Evolutionary conservation across 2,113 vertebrate species (phyloP).

Genomic region (Gambusia holbrooki): DNA sequence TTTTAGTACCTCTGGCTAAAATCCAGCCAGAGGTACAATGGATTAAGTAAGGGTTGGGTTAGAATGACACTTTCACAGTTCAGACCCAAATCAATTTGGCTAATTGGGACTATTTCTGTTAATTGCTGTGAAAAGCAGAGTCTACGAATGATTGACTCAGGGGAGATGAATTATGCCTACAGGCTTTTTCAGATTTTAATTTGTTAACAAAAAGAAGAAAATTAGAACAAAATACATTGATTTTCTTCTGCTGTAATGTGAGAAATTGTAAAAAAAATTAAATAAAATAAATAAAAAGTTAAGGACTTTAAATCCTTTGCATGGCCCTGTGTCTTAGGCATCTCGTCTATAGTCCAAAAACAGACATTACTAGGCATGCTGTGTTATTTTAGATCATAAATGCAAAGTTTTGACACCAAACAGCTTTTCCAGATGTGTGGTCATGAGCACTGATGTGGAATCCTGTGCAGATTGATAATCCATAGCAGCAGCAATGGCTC

Average conservation of each 20-base stretch:
- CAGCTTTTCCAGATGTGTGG: conserved; percentile 1
- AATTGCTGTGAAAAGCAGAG: not conserved
- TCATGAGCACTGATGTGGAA: not conserved
- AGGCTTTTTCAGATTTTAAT: not conserved
- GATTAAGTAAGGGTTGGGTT: too few species aligned
- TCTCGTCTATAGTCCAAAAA: not conserved
- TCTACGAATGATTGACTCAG: not conserved
- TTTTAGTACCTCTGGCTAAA: too few species aligned
- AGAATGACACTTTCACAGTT: too few species aligned
- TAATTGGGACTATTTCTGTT: not conserved
- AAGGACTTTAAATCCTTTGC: not conserved
- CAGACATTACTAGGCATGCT: too few species aligned
- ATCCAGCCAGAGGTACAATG: too few species aligned
- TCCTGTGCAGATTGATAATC: not conserved
- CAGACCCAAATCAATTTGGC: too few species aligned
- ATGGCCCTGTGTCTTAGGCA: not conserved
- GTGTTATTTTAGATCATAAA: too few species aligned
- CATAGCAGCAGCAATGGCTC: not conserved
- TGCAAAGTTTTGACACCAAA: not conserved
- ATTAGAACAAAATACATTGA: too few species aligned
- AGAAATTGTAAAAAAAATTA: not conserved
- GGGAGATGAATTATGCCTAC: not conserved
- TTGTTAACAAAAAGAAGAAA: too few species aligned
- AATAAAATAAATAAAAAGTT: not conserved
- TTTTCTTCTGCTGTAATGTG: not conserved